Conservation (phyloP, 2,113 vertebrate species). For the Syngnathoides biaculeatus region DNA sequence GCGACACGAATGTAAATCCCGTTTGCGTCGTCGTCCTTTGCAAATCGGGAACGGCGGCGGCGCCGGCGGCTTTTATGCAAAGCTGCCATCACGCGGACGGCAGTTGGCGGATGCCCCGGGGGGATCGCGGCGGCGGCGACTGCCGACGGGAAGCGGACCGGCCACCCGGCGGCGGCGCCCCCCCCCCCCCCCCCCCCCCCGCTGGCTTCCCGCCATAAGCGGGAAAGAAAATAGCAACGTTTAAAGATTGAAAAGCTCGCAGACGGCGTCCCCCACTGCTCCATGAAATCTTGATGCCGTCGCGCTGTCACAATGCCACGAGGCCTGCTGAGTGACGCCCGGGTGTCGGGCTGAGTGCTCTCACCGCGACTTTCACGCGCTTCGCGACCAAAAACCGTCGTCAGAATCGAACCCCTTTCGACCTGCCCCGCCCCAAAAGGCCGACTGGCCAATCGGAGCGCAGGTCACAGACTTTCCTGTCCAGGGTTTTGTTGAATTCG, state of each 20-base stretch:
- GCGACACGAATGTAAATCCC: not conserved
- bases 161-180: constrained; percentile 35
- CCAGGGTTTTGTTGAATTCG: too few relatives aligned
- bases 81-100: constrained; percentile 41
- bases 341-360: constrained; percentile 11
- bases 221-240: constrained; percentile 50
- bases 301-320: constrained; percentile 32
- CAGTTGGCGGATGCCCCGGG: constrained; percentile 32
- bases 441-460: not conserved
- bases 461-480: too few relatives aligned
- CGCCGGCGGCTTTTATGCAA: constrained; percentile 11
- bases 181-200: too few relatives aligned
- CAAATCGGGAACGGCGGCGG: not conserved
- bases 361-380: constrained; percentile 13
- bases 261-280: constrained; percentile 44
- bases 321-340: constrained; percentile 20
- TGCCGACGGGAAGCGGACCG: constrained; percentile 31
- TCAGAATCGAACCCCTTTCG: too few relatives aligned
- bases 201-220: constrained; percentile 16
- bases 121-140: constrained; percentile 29
- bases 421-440: not conserved
- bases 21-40: not conserved
- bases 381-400: too few relatives aligned
- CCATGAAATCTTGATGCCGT: constrained; percentile 62
- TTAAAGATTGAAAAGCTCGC: constrained; percentile 64